A percentile compares a stretch with the other conserved stretches of the same genome.
Conservation (phyloP, 2,888 invertebrate species). For the Nesidiocoris tenuis region DNA sequence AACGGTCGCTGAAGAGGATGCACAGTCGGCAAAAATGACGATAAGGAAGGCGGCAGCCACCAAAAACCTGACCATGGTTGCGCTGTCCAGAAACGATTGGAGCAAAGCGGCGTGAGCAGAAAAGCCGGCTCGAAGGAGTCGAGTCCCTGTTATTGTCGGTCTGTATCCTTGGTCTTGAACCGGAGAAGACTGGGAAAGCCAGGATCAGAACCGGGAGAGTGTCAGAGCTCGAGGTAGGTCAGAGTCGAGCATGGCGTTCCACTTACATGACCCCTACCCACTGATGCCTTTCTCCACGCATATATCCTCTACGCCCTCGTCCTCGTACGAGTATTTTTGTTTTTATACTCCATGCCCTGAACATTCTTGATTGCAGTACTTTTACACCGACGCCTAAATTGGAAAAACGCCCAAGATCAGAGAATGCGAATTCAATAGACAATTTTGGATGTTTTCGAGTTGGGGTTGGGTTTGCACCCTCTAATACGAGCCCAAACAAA, state of each 20-base stretch:
- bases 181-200: background rate
- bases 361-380: no score
- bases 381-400: no score
- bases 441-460: no score
- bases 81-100: background rate
- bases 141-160: background rate
- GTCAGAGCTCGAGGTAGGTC: conserved; percentile 31
- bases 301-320: conserved; percentile 33
- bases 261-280: conserved; percentile 35
- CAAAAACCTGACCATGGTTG: background rate
- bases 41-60: background rate
- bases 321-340: no score
- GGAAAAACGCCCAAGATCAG: no score
- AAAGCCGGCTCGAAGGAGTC: background rate
- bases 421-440: no score
- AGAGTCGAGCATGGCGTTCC: conserved; percentile 15
- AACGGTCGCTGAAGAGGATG: background rate
- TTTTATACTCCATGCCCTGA: no score
- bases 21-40: background rate
- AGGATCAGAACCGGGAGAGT: background rate
- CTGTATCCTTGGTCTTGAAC: background rate
- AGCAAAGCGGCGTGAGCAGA: background rate
- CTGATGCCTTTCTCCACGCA: conserved; percentile 23
- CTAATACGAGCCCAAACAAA: no score
- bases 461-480: no score